A percentile compares a stretch with the other conserved stretches of the same genome.
Evolutionary conservation across 2,113 vertebrate genomes (phyloP).

Genomic region (Bos taurus): DNA sequence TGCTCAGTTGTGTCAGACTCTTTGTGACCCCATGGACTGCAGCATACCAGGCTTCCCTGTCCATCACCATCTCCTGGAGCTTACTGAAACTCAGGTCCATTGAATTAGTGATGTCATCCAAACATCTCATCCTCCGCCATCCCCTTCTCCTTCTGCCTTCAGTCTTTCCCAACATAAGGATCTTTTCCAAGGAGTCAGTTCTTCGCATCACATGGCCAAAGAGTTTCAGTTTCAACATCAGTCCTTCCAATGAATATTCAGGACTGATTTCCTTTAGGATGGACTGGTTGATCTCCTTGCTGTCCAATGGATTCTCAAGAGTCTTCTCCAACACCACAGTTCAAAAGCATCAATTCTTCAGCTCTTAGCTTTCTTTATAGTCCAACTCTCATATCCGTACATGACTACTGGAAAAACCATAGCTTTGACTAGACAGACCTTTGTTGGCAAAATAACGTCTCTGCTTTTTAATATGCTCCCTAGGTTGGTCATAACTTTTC

Average conservation of each 20-base stretch:
- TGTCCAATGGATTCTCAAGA: background rate
- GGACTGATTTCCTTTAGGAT: background rate
- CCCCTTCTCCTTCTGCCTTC: background rate
- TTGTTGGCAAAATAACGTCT: background rate
- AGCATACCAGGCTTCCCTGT: background rate
- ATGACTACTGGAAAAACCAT: background rate
- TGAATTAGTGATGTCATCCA: background rate
- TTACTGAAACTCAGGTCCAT: background rate
- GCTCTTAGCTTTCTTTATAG: background rate
- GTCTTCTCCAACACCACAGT: background rate
- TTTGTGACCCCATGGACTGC: background rate
- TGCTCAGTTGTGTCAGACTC: background rate
- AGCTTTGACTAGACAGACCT: background rate
- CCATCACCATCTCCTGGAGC: background rate
- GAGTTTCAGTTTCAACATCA: background rate
- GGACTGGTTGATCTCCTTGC: background rate
- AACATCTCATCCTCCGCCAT: background rate
- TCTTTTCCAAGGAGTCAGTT: background rate
- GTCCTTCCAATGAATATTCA: background rate
- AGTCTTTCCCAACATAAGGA: background rate
- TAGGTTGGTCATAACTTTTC: background rate
- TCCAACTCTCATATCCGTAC: background rate
- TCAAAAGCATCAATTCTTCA: background rate
- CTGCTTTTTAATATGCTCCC: background rate
- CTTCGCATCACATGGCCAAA: background rate